Evolutionary conservation across 1,140 invertebrate species (phyloP).

Genomic region (Tetragnatha versicolor): DNA sequence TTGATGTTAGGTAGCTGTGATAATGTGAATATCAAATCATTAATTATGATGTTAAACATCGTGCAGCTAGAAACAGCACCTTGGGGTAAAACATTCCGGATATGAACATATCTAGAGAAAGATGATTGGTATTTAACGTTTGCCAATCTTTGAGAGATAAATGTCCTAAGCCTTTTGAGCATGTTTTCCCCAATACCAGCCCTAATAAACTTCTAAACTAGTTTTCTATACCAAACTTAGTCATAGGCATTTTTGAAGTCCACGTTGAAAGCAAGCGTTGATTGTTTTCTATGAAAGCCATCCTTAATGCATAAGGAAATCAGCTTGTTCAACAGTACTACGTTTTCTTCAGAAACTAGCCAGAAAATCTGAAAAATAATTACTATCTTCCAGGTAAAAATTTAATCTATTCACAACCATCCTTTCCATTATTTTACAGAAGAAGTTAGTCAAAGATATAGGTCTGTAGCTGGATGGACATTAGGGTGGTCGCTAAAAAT

Average conservation of each 20-base stretch:
- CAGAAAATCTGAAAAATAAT: neutral
- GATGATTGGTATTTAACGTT: constrained; percentile 9
- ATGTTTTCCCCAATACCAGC: neutral
- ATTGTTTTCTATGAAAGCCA: constrained; percentile 37
- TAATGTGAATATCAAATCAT: neutral
- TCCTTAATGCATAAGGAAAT: constrained; percentile 11
- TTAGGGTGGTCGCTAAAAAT: neutral
- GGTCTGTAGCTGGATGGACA: constrained; percentile 9
- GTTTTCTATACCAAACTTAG: constrained; percentile 18
- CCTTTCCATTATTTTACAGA: constrained; percentile 28
- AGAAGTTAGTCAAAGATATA: neutral
- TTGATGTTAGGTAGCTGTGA: constrained; percentile 6
- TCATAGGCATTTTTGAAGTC: constrained; percentile 41
- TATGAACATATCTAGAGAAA: constrained; percentile 4
- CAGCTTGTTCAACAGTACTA: constrained; percentile 2
- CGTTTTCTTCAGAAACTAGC: too few species aligned
- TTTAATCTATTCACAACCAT: neutral
- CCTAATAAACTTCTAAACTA: constrained; percentile 10
- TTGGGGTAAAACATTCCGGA: constrained; percentile 11
- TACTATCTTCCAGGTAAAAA: constrained; percentile 8
- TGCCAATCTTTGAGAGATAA: constrained; percentile 4
- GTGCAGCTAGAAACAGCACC: constrained; percentile 13
- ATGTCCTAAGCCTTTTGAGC: constrained; percentile 17
- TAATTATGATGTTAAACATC: constrained; percentile 25
- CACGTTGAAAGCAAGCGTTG: constrained; percentile 18